phyloP scores from a whole-genome alignment of 2,888 invertebrate genomes.

The Acanthosepion pharaonis region DNA sequence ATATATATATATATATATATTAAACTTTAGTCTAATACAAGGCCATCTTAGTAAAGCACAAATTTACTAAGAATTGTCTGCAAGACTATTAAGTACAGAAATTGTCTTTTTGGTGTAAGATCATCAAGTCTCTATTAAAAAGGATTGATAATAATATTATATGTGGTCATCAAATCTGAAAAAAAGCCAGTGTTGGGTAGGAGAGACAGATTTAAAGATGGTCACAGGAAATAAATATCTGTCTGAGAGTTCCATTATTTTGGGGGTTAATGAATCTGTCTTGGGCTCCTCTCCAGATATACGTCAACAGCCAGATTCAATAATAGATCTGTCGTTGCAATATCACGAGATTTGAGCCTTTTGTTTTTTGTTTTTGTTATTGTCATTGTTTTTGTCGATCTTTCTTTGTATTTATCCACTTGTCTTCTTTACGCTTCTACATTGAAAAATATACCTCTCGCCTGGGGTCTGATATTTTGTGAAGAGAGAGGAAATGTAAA shows the following conservation, averaged over 20 bases:
- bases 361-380: neutral
- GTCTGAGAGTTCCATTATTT: neutral
- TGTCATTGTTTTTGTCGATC: neutral
- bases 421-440: neutral
- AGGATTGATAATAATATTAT: neutral
- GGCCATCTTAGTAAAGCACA: neutral
- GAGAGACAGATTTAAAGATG: slow-evolving; percentile 33
- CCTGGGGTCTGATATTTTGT: neutral
- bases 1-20: too few relatives aligned
- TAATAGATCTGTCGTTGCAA: slow-evolving; percentile 22
- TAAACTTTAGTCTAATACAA: too few relatives aligned
- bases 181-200: neutral
- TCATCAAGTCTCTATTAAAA: neutral
- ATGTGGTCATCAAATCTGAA: neutral
- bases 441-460: neutral
- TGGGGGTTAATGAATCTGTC: slow-evolving; percentile 33
- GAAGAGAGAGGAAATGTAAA: neutral
- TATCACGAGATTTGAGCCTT: neutral
- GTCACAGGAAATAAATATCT: slow-evolving; percentile 23
- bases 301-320: slow-evolving; percentile 33
- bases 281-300: slow-evolving; percentile 13
- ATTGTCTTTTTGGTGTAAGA: neutral
- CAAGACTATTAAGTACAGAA: neutral
- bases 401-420: neutral
- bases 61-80: neutral